phyloP scores from a whole-genome alignment of 2,113 vertebrate species.

The Numenius arquata region DNA sequence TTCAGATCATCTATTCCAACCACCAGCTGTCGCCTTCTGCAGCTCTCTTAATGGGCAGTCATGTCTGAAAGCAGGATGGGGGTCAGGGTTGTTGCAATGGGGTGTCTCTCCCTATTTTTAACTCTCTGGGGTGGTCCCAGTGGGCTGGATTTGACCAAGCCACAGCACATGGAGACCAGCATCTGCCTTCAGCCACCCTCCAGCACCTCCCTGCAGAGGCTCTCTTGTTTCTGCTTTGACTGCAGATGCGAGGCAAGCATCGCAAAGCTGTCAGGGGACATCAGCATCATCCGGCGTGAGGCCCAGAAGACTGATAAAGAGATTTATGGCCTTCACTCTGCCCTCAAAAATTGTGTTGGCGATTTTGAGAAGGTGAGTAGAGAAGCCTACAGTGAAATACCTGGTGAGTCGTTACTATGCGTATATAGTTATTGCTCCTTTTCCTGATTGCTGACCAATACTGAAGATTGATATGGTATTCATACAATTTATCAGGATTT shows the following conservation, averaged over 20 bases:
- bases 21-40: not conserved
- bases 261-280: constrained; percentile 75
- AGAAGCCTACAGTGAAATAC: not conserved
- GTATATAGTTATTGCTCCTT: not conserved
- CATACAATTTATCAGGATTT: not conserved
- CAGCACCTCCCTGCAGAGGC: not conserved
- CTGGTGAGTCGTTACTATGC: not conserved
- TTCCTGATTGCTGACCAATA: not conserved
- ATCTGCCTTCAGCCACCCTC: not conserved
- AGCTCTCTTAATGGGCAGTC: not conserved
- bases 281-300: constrained; percentile 61
- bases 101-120: not conserved
- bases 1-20: too few species aligned
- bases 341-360: constrained; percentile 63
- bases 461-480: not conserved
- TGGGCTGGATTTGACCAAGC: too few species aligned
- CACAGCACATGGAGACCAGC: rapidly evolving
- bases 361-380: constrained; percentile 81
- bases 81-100: not conserved
- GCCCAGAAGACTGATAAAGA: constrained; percentile 72
- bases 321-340: constrained; percentile 63
- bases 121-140: rapidly evolving
- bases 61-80: not conserved
- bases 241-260: constrained; percentile 85
- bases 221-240: not conserved